phyloP scores from a whole-genome alignment of 1,140 invertebrate genomes.

The Heliconius congener region DNA sequence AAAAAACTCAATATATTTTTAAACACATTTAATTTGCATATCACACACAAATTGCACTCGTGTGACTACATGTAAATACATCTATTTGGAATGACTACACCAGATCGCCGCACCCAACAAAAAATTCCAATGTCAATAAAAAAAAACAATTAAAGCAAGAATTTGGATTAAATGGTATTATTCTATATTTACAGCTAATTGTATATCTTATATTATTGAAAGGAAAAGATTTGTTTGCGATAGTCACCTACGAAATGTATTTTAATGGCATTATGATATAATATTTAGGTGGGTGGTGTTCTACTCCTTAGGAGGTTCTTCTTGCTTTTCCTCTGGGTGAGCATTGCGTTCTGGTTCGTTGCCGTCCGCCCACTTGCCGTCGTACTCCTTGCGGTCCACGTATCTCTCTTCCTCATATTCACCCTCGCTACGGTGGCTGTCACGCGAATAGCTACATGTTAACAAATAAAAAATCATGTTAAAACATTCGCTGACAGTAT shows the following conservation, averaged over 20 bases:
- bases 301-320: slow-evolving; percentile 52
- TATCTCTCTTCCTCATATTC: slow-evolving; percentile 86
- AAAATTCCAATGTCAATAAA: not conserved
- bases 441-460: slow-evolving; percentile 60
- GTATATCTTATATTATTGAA: slow-evolving; percentile 6
- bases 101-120: not conserved
- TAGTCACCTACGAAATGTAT: not conserved
- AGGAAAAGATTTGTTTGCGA: slow-evolving; percentile 4
- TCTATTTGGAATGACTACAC: slow-evolving; percentile 10
- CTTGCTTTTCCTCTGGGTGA: slow-evolving; percentile 63
- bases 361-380: slow-evolving; percentile 84
- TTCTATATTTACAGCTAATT: slow-evolving; percentile 29
- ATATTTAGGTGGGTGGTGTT: slow-evolving; percentile 4
- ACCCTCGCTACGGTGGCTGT: slow-evolving; percentile 86
- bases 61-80: slow-evolving; percentile 10
- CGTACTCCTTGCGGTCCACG: slow-evolving; percentile 82
- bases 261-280: not conserved
- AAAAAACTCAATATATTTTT: not conserved
- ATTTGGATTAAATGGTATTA: slow-evolving; percentile 1
- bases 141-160: slow-evolving; percentile 5
- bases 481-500: too few species aligned
- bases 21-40: slow-evolving; percentile 5
- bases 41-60: slow-evolving; percentile 7
- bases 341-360: slow-evolving; percentile 66
- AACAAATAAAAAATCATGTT: not conserved